phyloP scores from a whole-genome alignment of 2,113 vertebrate species.

The Heteronetta atricapilla region DNA sequence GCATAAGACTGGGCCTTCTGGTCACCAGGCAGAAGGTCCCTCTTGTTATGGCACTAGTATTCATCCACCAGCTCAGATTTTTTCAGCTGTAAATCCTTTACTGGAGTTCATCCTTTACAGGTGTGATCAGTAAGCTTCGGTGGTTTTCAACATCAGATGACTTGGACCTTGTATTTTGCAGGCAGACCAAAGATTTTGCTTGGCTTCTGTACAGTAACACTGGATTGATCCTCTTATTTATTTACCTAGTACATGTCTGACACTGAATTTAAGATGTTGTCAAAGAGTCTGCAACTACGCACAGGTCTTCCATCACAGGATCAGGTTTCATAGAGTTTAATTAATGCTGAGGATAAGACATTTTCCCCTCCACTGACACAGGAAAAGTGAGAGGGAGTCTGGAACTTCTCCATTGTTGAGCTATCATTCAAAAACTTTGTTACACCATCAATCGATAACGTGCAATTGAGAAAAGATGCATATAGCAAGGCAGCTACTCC shows the following conservation, averaged over 20 bases:
- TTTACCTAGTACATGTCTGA: not conserved
- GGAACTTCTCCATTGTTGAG: constrained; percentile 41
- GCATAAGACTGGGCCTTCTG: not conserved
- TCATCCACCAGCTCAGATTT: not conserved
- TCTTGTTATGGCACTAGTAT: not conserved
- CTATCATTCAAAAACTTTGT: constrained; percentile 60
- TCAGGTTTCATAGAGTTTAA: not conserved
- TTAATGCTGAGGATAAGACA: not conserved
- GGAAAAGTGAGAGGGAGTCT: not conserved
- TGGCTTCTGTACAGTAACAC: not conserved
- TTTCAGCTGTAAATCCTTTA: not conserved
- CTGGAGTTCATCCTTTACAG: not conserved
- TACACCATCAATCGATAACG: not conserved
- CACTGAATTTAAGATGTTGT: constrained; percentile 4
- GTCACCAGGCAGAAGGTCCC: not conserved
- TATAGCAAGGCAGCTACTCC: not conserved
- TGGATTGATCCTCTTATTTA: not conserved
- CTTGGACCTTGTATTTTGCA: not conserved
- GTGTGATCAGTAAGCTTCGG: not conserved
- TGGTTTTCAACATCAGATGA: not conserved
- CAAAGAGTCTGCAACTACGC: not conserved
- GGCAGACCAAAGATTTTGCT: not conserved
- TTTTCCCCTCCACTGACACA: constrained; percentile 7
- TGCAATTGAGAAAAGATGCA: constrained; percentile 22
- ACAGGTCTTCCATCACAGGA: not conserved